Evolutionary conservation across 64 coral and sea anemone species (phyloP).

Genomic region (Trachythela sp.): DNA sequence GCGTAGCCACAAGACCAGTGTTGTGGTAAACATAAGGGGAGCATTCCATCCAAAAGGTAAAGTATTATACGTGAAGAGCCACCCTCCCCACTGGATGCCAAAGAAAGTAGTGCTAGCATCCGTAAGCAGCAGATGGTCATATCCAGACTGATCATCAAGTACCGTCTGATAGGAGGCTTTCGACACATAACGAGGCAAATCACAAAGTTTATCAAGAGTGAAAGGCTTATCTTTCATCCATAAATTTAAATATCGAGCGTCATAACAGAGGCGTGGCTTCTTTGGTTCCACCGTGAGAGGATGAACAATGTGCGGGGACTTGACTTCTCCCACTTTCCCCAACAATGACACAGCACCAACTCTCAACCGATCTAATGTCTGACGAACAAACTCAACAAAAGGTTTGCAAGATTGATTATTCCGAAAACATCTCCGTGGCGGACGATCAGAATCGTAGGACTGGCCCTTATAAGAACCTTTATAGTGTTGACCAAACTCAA

Average conservation of each 20-base stretch:
- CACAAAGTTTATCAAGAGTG: neutral
- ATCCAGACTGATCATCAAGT: neutral
- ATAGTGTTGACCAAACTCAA: too few species aligned
- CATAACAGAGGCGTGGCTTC: neutral
- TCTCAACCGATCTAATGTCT: neutral
- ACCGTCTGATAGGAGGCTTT: neutral
- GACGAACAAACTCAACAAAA: neutral
- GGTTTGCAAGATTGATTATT: neutral
- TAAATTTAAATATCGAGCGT: neutral
- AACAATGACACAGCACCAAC: neutral
- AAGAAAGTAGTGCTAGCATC: neutral
- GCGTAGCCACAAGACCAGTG: neutral
- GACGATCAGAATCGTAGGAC: too few species aligned
- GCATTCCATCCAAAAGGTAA: neutral
- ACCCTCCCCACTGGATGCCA: neutral
- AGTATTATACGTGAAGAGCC: too few species aligned
- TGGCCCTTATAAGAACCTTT: too few species aligned
- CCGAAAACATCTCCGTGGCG: neutral
- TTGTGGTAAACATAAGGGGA: neutral
- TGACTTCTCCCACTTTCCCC: neutral
- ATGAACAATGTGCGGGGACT: neutral
- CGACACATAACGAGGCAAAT: neutral
- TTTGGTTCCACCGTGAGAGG: neutral
- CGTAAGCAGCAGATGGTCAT: neutral
- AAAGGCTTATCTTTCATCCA: neutral